phyloP scores from a whole-genome alignment of 2,113 vertebrate genomes.

The Castor canadensis region DNA sequence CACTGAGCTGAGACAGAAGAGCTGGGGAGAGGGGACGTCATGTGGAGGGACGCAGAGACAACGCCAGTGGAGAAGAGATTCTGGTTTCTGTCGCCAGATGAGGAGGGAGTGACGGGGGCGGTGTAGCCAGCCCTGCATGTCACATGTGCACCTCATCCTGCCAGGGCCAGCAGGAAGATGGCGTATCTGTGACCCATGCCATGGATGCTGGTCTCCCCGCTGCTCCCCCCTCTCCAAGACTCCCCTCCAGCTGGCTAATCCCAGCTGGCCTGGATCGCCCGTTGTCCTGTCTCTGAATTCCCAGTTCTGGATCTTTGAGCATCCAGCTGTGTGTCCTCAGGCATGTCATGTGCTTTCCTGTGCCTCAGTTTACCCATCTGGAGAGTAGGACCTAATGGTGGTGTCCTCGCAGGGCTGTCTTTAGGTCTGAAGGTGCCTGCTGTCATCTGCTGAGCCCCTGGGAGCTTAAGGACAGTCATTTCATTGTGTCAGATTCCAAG shows the following conservation, averaged over 20 bases:
- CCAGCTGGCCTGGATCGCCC: background rate
- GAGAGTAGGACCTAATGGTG: rapidly evolving
- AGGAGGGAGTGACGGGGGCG: constrained; percentile 32
- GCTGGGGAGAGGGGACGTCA: constrained; percentile 66
- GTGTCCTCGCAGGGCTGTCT: background rate
- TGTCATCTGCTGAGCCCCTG: background rate
- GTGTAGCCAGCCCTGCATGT: background rate
- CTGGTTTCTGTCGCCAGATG: constrained; percentile 30
- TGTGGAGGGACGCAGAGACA: constrained; percentile 22
- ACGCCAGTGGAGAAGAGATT: constrained; percentile 59
- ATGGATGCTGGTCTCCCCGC: background rate
- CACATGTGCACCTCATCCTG: background rate
- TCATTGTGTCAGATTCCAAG: too few relatives aligned
- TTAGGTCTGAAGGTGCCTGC: rapidly evolving
- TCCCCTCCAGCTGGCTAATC: background rate
- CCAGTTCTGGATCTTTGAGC: background rate
- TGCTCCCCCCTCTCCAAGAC: background rate
- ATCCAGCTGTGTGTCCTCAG: background rate
- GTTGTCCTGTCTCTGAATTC: background rate
- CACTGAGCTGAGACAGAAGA: background rate
- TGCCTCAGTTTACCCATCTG: too few relatives aligned
- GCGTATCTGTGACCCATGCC: rapidly evolving
- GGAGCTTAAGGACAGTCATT: too few relatives aligned
- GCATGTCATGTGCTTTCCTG: background rate
- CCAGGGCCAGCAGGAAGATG: background rate